Conservation (phyloP, 2,888 invertebrate species). For the Lepidochitona cinerea region DNA sequence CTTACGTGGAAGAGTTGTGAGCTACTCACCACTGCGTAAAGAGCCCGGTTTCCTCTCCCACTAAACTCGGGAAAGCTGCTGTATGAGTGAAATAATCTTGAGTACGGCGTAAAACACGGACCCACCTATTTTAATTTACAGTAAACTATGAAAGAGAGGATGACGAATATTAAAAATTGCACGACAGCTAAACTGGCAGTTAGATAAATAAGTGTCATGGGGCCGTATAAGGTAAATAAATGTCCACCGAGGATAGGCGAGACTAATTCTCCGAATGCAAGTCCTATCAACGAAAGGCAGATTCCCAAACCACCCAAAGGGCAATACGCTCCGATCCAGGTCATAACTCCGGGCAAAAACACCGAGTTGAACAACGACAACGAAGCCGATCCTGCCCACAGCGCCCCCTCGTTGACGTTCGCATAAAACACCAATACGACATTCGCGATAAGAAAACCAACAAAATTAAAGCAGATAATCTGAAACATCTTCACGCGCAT, state of each 20-base stretch:
- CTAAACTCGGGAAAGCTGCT: too few species aligned
- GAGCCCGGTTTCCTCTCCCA: too few species aligned
- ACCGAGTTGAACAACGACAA: not conserved
- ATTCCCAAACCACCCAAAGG: not conserved
- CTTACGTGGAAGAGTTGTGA: too few species aligned
- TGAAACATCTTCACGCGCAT: not conserved
- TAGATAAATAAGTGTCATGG: not conserved
- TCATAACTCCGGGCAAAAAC: not conserved
- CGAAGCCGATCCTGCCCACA: not conserved
- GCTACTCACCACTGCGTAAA: too few species aligned
- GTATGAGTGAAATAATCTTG: not conserved
- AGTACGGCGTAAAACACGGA: not conserved
- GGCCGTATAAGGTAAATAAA: not conserved
- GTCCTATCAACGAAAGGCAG: not conserved
- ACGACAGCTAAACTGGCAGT: not conserved
- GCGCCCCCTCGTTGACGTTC: not conserved
- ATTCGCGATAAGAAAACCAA: not conserved
- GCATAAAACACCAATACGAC: not conserved
- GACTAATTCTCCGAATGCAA: not conserved
- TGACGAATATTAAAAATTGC: not conserved
- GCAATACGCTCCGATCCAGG: not conserved
- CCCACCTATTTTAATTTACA: not conserved
- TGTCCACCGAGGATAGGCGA: not conserved
- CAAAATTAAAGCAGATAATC: not conserved
- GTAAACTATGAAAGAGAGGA: not conserved